Percentiles rank a stretch among this genome's conserved stretches.
Evolutionary conservation across 2,797 vertebrate species (phyloP).

Genomic region (Phrynocephalus guinanensis): DNA sequence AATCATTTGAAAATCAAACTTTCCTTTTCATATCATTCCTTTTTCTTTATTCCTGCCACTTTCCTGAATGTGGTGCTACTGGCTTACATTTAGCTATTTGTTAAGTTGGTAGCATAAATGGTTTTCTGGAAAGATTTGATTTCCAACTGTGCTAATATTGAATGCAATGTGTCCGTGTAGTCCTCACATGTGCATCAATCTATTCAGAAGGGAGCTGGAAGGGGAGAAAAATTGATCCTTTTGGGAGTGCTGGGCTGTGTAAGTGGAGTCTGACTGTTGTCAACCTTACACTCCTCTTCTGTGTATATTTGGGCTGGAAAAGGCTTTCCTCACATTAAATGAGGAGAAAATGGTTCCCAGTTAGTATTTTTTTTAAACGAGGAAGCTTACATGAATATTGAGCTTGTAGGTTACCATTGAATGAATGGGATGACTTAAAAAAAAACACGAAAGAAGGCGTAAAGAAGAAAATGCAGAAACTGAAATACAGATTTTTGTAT

Average conservation of each 20-base stretch:
- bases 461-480: background rate
- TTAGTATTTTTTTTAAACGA: background rate
- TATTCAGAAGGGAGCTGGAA: background rate
- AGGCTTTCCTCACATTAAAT: background rate
- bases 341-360: background rate
- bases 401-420: background rate
- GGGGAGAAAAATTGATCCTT: background rate
- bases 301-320: constrained; percentile 32
- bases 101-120: background rate
- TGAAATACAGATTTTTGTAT: no score
- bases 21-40: background rate
- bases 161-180: constrained; percentile 36
- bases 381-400: background rate
- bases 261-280: constrained; percentile 33
- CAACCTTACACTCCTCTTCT: constrained; percentile 6
- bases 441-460: background rate
- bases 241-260: background rate
- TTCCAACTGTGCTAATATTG: constrained; percentile 34
- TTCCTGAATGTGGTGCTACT: constrained; percentile 71
- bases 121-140: constrained; percentile 35
- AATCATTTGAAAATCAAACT: background rate
- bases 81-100: constrained; percentile 45
- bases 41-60: constrained; percentile 43
- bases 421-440: no score
- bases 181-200: constrained; percentile 34